These are phyloP conservation scores for Ceratina japonica DNA, from an alignment of 1,140 invertebrate species.

Conservation along the genomic window DNA sequence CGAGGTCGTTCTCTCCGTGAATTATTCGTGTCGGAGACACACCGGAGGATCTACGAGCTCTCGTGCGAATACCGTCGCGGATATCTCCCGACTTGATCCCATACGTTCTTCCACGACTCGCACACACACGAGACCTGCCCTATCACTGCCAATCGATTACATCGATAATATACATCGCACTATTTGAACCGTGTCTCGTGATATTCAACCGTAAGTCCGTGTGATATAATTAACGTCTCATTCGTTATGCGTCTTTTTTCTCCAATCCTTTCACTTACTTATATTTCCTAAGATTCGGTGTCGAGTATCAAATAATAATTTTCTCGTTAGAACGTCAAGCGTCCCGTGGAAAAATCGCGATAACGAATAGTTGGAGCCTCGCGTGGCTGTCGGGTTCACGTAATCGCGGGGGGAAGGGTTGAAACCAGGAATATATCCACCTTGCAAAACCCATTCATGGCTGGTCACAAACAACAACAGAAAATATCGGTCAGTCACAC, in stretches of 20 bases:
- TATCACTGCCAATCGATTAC: not conserved
- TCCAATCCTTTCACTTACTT: not conserved
- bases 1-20: constrained; percentile 56
- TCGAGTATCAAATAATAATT: no score
- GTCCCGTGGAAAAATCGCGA: no score
- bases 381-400: no score
- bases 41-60: constrained; percentile 28
- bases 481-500: constrained; percentile 51
- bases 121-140: not conserved
- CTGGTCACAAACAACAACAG: constrained; percentile 19
- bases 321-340: no score
- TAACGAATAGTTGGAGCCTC: no score
- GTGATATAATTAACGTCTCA: not conserved
- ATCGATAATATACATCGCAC: not conserved
- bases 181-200: not conserved
- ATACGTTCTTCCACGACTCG: no score
- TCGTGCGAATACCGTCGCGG: not conserved
- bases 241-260: not conserved
- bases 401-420: no score
- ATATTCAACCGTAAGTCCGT: not conserved
- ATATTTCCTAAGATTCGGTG: not conserved
- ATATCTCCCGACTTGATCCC: constrained; percentile 33
- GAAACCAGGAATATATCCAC: no score
- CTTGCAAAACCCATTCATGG: not conserved
- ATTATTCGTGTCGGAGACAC: constrained; percentile 57